These are phyloP conservation scores for Marisa cornuarietis DNA, from an alignment of 1,140 invertebrate species.

Conservation along the genomic window DNA sequence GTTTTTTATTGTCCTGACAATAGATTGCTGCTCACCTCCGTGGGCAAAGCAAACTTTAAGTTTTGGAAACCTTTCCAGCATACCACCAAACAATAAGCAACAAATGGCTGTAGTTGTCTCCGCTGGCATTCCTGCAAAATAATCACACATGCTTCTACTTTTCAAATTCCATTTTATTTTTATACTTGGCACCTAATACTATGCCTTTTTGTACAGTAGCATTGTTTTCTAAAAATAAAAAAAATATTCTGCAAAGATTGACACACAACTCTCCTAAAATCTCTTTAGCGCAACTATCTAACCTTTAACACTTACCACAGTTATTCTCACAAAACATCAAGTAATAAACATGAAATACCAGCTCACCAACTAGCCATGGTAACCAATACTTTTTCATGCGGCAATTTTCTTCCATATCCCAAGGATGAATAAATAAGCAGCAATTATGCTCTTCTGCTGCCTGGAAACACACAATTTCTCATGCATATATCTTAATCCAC, in stretches of 20 bases:
- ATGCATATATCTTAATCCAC: neutral
- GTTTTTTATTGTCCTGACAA: too few species aligned
- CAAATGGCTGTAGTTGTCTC: conserved; percentile 73
- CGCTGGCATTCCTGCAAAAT: conserved; percentile 70
- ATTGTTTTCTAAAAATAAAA: too few species aligned
- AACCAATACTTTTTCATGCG: conserved; percentile 73
- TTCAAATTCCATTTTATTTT: too few species aligned
- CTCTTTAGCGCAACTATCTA: too few species aligned
- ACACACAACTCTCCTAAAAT: too few species aligned
- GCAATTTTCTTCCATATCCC: conserved; percentile 72
- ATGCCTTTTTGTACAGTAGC: too few species aligned
- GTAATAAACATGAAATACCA: neutral
- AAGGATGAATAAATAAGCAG: conserved; percentile 73
- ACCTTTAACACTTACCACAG: too few species aligned
- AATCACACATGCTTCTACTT: neutral
- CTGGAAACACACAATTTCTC: conserved; percentile 47
- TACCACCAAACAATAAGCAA: conserved; percentile 71
- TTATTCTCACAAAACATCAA: too few species aligned
- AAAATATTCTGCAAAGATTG: too few species aligned
- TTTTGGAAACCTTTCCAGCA: conserved; percentile 70
- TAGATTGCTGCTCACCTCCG: conserved; percentile 62
- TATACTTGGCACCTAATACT: too few species aligned
- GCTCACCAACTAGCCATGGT: conserved; percentile 72
- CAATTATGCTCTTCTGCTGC: conserved; percentile 69
- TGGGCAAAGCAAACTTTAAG: conserved; percentile 72